Evolutionary conservation across 2,797 vertebrate genomes (phyloP).

Genomic region (Zonotrichia albicollis): DNA sequence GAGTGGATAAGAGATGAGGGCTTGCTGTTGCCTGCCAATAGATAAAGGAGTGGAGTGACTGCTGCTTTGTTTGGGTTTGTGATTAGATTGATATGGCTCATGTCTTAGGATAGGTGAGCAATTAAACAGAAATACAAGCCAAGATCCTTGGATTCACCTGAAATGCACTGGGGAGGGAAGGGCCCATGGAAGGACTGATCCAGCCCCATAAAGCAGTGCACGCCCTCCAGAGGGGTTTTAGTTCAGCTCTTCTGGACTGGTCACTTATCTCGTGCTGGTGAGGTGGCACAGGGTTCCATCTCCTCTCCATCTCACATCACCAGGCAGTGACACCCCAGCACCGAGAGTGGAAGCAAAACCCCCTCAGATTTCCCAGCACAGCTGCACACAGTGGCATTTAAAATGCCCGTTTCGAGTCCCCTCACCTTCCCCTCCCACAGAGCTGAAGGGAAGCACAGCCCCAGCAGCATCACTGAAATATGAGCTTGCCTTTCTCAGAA

Average conservation of each 20-base stretch:
- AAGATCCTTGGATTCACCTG: background rate
- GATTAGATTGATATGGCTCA: background rate
- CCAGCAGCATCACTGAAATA: background rate
- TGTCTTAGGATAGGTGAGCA: background rate
- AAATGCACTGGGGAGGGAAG: background rate
- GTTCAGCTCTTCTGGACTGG: background rate
- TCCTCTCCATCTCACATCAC: background rate
- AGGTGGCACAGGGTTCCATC: background rate
- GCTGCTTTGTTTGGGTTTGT: background rate
- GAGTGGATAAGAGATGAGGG: background rate
- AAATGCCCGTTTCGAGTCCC: background rate
- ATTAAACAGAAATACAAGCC: background rate
- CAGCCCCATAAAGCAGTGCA: accelerated
- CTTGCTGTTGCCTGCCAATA: background rate
- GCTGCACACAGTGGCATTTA: accelerated
- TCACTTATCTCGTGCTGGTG: accelerated
- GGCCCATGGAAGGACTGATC: background rate
- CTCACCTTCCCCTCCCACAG: background rate
- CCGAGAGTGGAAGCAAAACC: accelerated
- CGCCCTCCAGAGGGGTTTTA: background rate
- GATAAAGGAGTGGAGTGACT: background rate
- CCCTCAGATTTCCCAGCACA: background rate
- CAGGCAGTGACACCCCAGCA: background rate
- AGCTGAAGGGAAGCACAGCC: background rate
- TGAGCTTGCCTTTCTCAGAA: background rate